These are phyloP conservation scores for Protosalanx chinensis DNA, from an alignment of 2,797 vertebrate genomes.

Conservation along the genomic window DNA sequence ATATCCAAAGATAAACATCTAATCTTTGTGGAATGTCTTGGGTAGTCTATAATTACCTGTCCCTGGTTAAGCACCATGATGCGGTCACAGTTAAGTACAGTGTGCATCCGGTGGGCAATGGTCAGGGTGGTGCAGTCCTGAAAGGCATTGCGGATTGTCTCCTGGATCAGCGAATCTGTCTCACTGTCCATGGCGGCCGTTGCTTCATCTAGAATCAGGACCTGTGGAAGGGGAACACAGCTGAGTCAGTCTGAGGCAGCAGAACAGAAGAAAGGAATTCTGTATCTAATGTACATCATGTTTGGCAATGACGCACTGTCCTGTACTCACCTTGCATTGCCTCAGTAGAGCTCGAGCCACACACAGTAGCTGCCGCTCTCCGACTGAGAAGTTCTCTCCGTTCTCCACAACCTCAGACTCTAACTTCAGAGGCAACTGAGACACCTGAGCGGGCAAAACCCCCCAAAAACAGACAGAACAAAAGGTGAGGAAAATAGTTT, in stretches of 20 bases:
- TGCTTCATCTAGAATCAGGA: slow-evolving; percentile 91
- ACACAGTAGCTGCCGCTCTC: slow-evolving; percentile 86
- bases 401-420: slow-evolving; percentile 91
- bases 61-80: slow-evolving; percentile 93
- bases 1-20: neutral
- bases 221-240: slow-evolving; percentile 56
- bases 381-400: slow-evolving; percentile 90
- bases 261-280: neutral
- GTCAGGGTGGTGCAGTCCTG: slow-evolving; percentile 90
- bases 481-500: neutral
- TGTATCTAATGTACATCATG: neutral
- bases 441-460: slow-evolving; percentile 67
- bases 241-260: neutral
- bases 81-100: slow-evolving; percentile 85
- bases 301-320: no score
- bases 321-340: slow-evolving; percentile 79
- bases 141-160: slow-evolving; percentile 88
- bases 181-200: slow-evolving; percentile 91
- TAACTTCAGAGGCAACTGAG: slow-evolving; percentile 87
- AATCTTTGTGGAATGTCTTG: neutral
- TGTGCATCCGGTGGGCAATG: slow-evolving; percentile 88
- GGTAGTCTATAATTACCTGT: slow-evolving; percentile 70
- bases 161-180: slow-evolving; percentile 88
- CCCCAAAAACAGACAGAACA: neutral
- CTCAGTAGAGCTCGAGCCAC: slow-evolving; percentile 84